Evolutionary conservation across 2,888 invertebrate genomes (phyloP).

Genomic region (Morpho helenor): DNA sequence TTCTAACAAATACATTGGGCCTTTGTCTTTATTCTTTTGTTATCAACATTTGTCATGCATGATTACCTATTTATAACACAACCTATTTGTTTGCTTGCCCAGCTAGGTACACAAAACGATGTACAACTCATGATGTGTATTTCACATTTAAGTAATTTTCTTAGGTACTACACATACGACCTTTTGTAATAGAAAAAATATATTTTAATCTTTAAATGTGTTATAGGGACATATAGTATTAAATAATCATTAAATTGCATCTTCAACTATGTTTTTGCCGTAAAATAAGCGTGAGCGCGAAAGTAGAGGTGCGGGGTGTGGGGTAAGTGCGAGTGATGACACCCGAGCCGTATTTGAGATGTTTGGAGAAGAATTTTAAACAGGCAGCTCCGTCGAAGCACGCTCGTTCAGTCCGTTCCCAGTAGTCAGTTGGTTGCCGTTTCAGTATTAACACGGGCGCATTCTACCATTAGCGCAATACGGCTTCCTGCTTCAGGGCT

Average conservation of each 20-base stretch:
- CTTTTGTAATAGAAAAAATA: too few species aligned
- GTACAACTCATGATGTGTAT: neutral
- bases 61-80: constrained; percentile 3
- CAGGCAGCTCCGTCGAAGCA: constrained; percentile 22
- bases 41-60: constrained; percentile 27
- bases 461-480: constrained; percentile 50
- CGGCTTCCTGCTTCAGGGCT: constrained; percentile 60
- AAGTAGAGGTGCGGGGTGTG: constrained; percentile 28
- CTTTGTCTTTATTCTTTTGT: constrained; percentile 27
- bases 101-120: constrained; percentile 6
- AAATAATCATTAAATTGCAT: neutral
- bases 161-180: too few species aligned
- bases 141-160: too few species aligned
- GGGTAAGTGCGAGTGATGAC: constrained; percentile 39
- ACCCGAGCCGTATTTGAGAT: constrained; percentile 48
- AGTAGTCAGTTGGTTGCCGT: constrained; percentile 35
- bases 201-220: neutral
- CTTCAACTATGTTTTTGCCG: neutral
- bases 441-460: constrained; percentile 30
- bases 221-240: too few species aligned
- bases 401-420: constrained; percentile 30
- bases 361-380: constrained; percentile 40
- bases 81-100: constrained; percentile 12
- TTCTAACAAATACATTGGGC: neutral
- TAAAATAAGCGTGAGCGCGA: constrained; percentile 7